Base-by-base conservation (phyloP, 2,888 invertebrate species). In the Mesorhabditis belari region DNA sequence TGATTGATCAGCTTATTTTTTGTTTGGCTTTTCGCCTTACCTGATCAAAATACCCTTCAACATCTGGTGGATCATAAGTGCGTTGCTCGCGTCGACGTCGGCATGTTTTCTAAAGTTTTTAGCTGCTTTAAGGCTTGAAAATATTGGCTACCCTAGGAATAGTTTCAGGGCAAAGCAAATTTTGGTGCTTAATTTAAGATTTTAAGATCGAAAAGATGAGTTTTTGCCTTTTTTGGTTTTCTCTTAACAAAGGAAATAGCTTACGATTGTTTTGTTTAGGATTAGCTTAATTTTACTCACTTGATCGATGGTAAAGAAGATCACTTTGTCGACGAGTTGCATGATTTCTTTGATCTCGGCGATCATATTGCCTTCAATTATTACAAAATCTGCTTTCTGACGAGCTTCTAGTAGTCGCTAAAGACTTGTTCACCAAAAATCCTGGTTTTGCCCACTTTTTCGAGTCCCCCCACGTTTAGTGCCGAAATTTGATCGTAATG, bases 11-110 rank as follows among this genome's bases (percentile, higher is more conserved):
- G n/a, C n/a, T n/a, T n/a, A 35, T 35, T 35, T 17, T 17, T 9
- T 17, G n/a, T 35, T 35, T 2, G 44, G n/a, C 44, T n/a, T 17
- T 17, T 35, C 12, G 1, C 12, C n/a, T 35, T 35, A 74, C 62
- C 25, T 67, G 55, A n/a, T 69, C 72, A 53, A 92, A 92, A 84
- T 93, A 94, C 0, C 91, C 90, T 0, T 87, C 87, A 2, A 88
- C 85, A 83, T 94, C 92, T 1, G 92, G 89, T 23, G 93, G 93
- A 58, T 88, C 87, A 81, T 93, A 94, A n/a, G 57, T 54, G 0
- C 79, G 69, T 5, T 50, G 50, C 5, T 53, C 60, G 5, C 79
- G 64, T 17, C 79, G 69, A 23, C 66, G 57, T 9, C 62, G 65
- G 58, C 79, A 79, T 5, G 74, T 73, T 49, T 75, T 64, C 73